These are phyloP conservation scores for Synodontis membranacea DNA, from an alignment of 2,113 vertebrate species.

Conservation along the genomic window DNA sequence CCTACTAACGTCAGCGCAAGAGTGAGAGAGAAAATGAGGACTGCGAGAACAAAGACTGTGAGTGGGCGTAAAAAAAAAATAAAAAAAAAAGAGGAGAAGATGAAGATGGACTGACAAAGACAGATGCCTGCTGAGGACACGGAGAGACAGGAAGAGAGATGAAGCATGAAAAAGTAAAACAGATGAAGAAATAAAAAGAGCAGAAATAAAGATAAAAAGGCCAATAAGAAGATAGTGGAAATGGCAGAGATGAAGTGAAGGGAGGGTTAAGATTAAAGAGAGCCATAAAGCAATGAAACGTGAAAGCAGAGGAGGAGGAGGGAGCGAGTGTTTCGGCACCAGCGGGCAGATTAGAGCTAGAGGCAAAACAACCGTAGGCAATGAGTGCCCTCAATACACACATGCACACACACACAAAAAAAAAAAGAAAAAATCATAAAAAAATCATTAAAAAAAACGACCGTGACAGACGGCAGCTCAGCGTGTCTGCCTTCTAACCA, in stretches of 20 bases:
- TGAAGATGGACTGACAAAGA: constrained; percentile 35
- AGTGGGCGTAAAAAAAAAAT: constrained; percentile 15
- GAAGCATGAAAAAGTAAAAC: constrained; percentile 17
- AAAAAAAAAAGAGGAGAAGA: neutral
- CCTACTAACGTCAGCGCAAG: neutral
- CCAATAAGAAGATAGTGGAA: neutral
- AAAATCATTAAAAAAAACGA: constrained; percentile 5
- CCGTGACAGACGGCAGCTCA: constrained; percentile 14
- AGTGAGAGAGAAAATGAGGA: constrained; percentile 19
- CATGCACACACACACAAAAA: neutral
- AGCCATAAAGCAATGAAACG: constrained; percentile 6
- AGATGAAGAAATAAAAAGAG: constrained; percentile 32
- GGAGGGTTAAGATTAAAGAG: constrained; percentile 14
- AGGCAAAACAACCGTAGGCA: constrained; percentile 35
- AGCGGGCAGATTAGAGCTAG: constrained; percentile 35
- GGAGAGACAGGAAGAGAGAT: constrained; percentile 19
- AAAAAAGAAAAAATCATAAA: neutral
- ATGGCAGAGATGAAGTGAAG: constrained; percentile 5
- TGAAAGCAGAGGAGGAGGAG: constrained; percentile 14
- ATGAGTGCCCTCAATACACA: constrained; percentile 26
- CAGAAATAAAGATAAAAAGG: constrained; percentile 21
- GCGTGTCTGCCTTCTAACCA: neutral
- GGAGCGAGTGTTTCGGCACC: constrained; percentile 32
- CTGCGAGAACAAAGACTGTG: constrained; percentile 31
- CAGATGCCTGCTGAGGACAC: constrained; percentile 18